phyloP scores from a whole-genome alignment of 1,140 invertebrate genomes.

The Anadara kagoshimensis region DNA sequence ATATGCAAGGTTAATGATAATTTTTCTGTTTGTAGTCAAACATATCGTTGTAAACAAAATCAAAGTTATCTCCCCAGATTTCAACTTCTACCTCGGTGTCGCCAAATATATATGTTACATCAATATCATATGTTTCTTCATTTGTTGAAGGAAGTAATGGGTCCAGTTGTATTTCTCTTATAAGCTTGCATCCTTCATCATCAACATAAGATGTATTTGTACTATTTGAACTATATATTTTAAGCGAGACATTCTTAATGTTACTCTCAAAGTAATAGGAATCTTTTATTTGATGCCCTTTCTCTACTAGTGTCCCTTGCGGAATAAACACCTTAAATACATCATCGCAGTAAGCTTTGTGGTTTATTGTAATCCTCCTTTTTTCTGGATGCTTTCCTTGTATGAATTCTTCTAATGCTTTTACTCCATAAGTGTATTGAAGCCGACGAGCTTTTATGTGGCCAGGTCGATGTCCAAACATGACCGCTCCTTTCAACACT shows the following conservation, averaged over 20 bases:
- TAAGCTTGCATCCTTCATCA: not conserved
- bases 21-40: too few species aligned
- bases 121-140: too few species aligned
- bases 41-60: too few species aligned
- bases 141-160: too few species aligned
- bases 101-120: too few species aligned
- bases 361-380: not conserved
- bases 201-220: not conserved
- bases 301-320: not conserved
- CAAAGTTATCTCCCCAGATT: too few species aligned
- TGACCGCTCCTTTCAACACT: conserved; percentile 33
- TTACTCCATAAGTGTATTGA: conserved; percentile 20
- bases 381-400: not conserved
- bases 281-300: not conserved
- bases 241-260: not conserved
- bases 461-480: conserved; percentile 29
- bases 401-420: not conserved
- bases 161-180: too few species aligned
- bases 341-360: not conserved
- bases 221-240: not conserved
- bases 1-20: too few species aligned
- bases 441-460: conserved; percentile 5
- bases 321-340: not conserved
- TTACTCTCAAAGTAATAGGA: not conserved
- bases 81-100: too few species aligned